A percentile compares a stretch with the other conserved stretches of the same genome.
Evolutionary conservation across 1,140 invertebrate species (phyloP).

Genomic region (Liolophura sinensis): DNA sequence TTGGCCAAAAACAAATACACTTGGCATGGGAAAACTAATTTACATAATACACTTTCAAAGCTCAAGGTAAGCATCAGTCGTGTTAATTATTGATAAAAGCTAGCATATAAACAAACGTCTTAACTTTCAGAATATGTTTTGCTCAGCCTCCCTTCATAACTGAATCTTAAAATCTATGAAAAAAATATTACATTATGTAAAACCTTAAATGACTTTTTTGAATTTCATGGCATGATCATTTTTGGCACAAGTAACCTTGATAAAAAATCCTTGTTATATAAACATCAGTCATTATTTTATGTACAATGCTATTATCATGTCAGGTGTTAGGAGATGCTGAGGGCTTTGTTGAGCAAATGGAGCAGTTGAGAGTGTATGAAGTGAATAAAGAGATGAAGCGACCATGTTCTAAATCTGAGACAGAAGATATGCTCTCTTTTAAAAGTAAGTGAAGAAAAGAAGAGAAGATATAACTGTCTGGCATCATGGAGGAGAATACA

Average conservation of each 20-base stretch:
- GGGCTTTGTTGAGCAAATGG: constrained; percentile 50
- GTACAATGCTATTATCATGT: constrained; percentile 6
- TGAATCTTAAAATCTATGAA: no score
- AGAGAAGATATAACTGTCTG: no score
- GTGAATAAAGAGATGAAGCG: constrained; percentile 39
- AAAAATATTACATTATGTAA: no score
- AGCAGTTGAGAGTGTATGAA: constrained; percentile 49
- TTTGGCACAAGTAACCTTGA: neutral
- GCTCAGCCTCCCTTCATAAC: neutral
- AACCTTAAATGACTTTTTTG: neutral
- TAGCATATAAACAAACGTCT: neutral
- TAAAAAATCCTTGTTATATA: neutral
- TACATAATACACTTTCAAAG: constrained; percentile 53
- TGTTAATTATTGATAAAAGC: neutral
- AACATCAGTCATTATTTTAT: no score
- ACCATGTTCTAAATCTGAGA: no score
- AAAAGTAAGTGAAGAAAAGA: no score
- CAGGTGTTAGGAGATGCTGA: constrained; percentile 49
- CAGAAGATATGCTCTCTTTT: no score
- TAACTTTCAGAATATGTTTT: neutral
- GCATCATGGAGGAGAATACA: no score
- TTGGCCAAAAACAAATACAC: constrained; percentile 60
- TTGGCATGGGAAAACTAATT: constrained; percentile 60
- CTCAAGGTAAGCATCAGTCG: constrained; percentile 50
- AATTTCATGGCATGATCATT: no score